phyloP scores from a whole-genome alignment of 2,797 vertebrate species.

The Staurois parvus region DNA sequence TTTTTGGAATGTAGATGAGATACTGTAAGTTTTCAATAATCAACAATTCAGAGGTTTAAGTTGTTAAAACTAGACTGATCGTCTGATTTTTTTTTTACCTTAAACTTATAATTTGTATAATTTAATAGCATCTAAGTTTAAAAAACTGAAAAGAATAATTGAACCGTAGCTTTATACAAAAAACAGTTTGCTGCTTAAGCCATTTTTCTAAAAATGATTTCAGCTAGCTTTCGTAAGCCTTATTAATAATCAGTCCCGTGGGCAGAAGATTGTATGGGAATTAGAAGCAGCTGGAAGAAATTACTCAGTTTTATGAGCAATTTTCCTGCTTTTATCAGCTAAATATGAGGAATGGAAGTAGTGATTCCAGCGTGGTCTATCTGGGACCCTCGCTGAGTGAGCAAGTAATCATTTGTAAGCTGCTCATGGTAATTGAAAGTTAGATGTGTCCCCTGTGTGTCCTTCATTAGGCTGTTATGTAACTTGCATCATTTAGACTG shows the following conservation, averaged over 20 bases:
- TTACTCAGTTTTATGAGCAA: constrained; percentile 61
- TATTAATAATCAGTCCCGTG: constrained; percentile 59
- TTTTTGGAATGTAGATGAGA: not conserved
- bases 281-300: constrained; percentile 62
- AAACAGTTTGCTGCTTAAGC: constrained; percentile 42
- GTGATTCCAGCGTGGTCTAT: constrained; percentile 53
- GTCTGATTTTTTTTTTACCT: constrained; percentile 8
- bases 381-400: constrained; percentile 59
- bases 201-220: constrained; percentile 54
- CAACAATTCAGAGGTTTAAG: not conserved
- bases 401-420: constrained; percentile 61
- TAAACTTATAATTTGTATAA: constrained; percentile 31
- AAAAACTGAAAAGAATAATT: constrained; percentile 22
- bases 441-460: constrained; percentile 61
- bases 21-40: not conserved
- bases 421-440: constrained; percentile 62
- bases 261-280: constrained; percentile 60
- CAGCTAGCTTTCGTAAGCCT: constrained; percentile 47
- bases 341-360: constrained; percentile 54
- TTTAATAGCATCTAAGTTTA: constrained; percentile 22
- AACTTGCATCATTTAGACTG: constrained; percentile 59
- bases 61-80: constrained; percentile 7
- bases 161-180: constrained; percentile 13
- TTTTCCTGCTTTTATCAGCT: constrained; percentile 60
- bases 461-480: constrained; percentile 60